Percentiles rank a stretch among this genome's conserved stretches.
These are phyloP conservation scores for Chrysina gloriosa DNA, from an alignment of 2,888 invertebrate genomes.

Conservation along the genomic window DNA sequence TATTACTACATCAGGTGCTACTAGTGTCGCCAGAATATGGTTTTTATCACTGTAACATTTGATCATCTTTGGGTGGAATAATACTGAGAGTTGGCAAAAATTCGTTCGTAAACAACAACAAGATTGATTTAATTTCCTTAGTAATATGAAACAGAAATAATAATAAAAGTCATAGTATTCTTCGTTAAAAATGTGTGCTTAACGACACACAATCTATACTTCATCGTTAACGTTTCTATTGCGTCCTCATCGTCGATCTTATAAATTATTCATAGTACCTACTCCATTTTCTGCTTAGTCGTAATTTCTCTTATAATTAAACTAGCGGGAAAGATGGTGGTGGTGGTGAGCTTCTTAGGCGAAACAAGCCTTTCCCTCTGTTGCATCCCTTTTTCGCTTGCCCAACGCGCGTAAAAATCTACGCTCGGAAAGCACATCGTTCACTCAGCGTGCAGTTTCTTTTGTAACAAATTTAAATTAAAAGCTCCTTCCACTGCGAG, in stretches of 20 bases:
- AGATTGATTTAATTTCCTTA: too few species aligned
- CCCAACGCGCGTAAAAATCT: neutral
- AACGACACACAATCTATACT: too few species aligned
- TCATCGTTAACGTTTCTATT: neutral
- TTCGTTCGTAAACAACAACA: too few species aligned
- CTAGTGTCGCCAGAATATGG: too few species aligned
- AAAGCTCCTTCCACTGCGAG: slow-evolving; percentile 6
- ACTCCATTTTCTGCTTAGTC: neutral
- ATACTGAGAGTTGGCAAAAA: too few species aligned
- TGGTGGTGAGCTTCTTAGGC: neutral
- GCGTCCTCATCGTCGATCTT: neutral
- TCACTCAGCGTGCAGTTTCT: neutral
- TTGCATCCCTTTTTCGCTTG: neutral
- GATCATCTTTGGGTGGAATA: too few species aligned
- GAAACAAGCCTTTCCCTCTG: neutral
- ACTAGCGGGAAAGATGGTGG: neutral
- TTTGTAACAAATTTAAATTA: slow-evolving; percentile 18
- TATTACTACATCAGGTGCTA: too few species aligned
- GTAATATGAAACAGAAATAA: too few species aligned
- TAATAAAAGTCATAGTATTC: too few species aligned
- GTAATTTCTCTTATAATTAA: slow-evolving; percentile 11
- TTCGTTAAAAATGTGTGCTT: too few species aligned
- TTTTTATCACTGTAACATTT: too few species aligned
- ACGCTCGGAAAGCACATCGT: neutral
- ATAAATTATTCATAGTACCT: slow-evolving; percentile 4